Evolutionary conservation across 2,113 vertebrate species (phyloP).

Genomic region (Gulo gulo): DNA sequence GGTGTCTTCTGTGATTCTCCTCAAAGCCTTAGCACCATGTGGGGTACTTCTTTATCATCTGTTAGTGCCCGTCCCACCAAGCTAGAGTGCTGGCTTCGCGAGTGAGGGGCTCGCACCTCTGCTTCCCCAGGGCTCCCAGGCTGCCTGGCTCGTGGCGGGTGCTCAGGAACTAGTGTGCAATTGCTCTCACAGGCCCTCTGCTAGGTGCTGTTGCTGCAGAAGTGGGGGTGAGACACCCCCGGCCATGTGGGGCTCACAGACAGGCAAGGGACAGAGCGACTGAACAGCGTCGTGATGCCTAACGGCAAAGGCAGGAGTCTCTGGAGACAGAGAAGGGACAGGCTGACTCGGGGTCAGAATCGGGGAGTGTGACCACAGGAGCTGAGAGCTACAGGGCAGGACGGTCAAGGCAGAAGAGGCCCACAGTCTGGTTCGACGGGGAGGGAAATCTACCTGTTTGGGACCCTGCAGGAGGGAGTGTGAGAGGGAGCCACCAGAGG

Average conservation of each 20-base stretch:
- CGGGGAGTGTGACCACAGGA: background rate
- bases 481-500: background rate
- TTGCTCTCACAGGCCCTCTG: fast-evolving
- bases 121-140: background rate
- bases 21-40: background rate
- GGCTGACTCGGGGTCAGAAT: background rate
- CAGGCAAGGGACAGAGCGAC: background rate
- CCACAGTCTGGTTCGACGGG: background rate
- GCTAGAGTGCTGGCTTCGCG: background rate
- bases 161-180: background rate
- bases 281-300: background rate
- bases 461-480: too few relatives aligned
- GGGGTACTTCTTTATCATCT: background rate
- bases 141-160: background rate
- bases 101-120: background rate
- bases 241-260: background rate
- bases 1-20: background rate
- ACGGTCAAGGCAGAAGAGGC: background rate
- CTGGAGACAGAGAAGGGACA: background rate
- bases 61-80: background rate
- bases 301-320: background rate
- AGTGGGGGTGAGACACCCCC: background rate
- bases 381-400: background rate
- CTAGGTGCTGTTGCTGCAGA: fast-evolving
- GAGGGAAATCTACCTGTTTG: too few relatives aligned